A percentile compares a stretch with the other conserved stretches of the same genome.
These are phyloP conservation scores for Anadara kagoshimensis DNA, from an alignment of 1,140 invertebrate species.

Conservation along the genomic window DNA sequence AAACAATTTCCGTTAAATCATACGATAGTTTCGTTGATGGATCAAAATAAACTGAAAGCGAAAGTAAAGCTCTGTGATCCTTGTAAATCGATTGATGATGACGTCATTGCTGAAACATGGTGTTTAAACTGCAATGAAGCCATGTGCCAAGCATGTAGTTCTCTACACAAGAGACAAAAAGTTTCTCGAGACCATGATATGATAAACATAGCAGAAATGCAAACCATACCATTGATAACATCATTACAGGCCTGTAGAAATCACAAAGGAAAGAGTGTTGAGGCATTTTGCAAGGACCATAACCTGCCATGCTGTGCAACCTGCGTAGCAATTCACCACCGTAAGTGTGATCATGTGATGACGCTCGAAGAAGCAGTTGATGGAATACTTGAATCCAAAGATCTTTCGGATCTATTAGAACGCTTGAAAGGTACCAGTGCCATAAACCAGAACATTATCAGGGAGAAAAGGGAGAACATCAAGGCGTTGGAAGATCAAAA, in stretches of 20 bases:
- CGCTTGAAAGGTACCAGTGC: too few species aligned
- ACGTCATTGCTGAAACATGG: slow-evolving; percentile 5
- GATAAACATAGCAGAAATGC: neutral
- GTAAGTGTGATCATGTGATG: slow-evolving; percentile 14
- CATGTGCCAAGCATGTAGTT: slow-evolving; percentile 2
- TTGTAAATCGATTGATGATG: neutral
- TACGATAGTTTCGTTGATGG: neutral
- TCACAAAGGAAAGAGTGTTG: slow-evolving; percentile 6
- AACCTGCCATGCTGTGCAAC: slow-evolving; percentile 12
- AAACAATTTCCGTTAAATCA: slow-evolving; percentile 3
- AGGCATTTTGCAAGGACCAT: slow-evolving; percentile 20
- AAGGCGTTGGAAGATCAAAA: too few species aligned
- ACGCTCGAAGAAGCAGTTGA: slow-evolving; percentile 13
- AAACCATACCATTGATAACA: neutral
- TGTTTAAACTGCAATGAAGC: slow-evolving; percentile 10
- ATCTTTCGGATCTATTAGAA: too few species aligned
- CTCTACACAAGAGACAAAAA: neutral
- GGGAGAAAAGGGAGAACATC: too few species aligned
- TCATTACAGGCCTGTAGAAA: neutral
- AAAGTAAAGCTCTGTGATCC: neutral
- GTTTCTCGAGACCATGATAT: slow-evolving; percentile 8
- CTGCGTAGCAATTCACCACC: slow-evolving; percentile 9
- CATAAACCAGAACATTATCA: too few species aligned
- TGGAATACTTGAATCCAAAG: too few species aligned
- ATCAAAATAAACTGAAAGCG: neutral